Percentiles rank a stretch among this genome's conserved stretches.
Conservation (phyloP, 2,888 invertebrate genomes). For the Folsomia manolachei region DNA sequence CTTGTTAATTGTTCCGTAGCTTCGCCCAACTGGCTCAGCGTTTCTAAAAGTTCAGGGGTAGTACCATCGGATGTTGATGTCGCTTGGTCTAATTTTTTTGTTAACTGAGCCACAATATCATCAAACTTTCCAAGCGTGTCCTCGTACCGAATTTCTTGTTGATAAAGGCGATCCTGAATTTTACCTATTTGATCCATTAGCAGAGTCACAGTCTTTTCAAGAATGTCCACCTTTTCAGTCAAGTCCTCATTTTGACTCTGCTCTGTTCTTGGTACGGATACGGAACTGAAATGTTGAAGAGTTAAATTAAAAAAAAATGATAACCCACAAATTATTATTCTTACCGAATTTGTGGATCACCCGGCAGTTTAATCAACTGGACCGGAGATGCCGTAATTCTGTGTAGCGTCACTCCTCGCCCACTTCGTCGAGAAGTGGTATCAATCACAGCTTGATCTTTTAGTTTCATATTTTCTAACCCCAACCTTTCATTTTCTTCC, state of each 20-base stretch:
- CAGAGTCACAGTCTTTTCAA: slow-evolving; percentile 12
- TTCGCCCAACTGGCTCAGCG: not conserved
- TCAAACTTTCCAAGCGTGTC: slow-evolving; percentile 27
- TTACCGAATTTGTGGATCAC: too few species aligned
- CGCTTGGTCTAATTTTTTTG: too few species aligned
- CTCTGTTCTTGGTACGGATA: not conserved
- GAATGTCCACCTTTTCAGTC: not conserved
- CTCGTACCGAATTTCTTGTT: slow-evolving; percentile 27
- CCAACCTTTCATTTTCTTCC: not conserved
- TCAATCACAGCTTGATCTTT: not conserved
- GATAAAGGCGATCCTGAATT: slow-evolving; percentile 18
- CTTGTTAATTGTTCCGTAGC: not conserved
- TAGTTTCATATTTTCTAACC: not conserved
- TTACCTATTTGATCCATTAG: slow-evolving; percentile 1
- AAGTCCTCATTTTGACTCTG: not conserved
- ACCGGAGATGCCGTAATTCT: not conserved
- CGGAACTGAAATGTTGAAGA: too few species aligned
- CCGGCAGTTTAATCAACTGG: not conserved
- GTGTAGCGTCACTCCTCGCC: not conserved
- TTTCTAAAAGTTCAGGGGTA: not conserved
- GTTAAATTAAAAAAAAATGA: too few species aligned
- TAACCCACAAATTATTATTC: too few species aligned
- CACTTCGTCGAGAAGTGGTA: not conserved
- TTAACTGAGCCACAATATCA: slow-evolving; percentile 9
- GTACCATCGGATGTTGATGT: not conserved